Evolutionary conservation across 92 coral and sea anemone species (phyloP).

Genomic region (Isaurus tuberculatus): DNA sequence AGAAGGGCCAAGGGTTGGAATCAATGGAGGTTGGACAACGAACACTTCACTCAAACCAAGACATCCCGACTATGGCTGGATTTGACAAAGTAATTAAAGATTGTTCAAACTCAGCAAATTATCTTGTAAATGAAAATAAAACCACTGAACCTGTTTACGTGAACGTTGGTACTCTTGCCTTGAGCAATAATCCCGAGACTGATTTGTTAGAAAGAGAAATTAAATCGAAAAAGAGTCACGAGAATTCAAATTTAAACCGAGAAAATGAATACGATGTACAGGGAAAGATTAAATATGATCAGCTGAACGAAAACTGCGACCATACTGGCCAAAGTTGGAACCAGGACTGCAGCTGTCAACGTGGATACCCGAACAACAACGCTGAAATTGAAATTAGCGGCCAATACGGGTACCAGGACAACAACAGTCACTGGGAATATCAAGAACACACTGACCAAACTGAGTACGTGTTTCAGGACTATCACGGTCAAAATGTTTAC

Average conservation of each 20-base stretch:
- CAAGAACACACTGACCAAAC: not conserved
- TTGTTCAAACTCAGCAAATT: not conserved
- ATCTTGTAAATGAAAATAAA: not conserved
- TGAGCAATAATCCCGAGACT: constrained; percentile 15
- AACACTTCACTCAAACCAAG: constrained; percentile 11
- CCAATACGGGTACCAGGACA: not conserved
- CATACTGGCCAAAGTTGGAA: not conserved
- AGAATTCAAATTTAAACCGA: not conserved
- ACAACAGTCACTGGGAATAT: not conserved
- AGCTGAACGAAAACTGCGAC: not conserved
- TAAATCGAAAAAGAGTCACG: not conserved
- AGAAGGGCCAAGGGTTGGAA: not conserved
- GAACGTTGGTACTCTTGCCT: constrained; percentile 24
- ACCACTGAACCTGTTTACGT: constrained; percentile 8
- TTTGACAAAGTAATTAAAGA: not conserved
- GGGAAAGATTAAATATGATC: not conserved
- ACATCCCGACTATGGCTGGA: not conserved
- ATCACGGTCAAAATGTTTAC: not conserved
- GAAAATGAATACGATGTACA: not conserved
- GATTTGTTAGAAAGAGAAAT: constrained; percentile 17
- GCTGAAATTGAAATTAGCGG: not conserved
- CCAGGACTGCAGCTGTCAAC: not conserved
- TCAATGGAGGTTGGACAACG: not conserved
- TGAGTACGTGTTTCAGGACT: not conserved
- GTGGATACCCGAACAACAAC: too few relatives aligned